A percentile compares a stretch with the other conserved stretches of the same genome.
Evolutionary conservation across 2,113 vertebrate genomes (phyloP).

Genomic region (Grus americana): DNA sequence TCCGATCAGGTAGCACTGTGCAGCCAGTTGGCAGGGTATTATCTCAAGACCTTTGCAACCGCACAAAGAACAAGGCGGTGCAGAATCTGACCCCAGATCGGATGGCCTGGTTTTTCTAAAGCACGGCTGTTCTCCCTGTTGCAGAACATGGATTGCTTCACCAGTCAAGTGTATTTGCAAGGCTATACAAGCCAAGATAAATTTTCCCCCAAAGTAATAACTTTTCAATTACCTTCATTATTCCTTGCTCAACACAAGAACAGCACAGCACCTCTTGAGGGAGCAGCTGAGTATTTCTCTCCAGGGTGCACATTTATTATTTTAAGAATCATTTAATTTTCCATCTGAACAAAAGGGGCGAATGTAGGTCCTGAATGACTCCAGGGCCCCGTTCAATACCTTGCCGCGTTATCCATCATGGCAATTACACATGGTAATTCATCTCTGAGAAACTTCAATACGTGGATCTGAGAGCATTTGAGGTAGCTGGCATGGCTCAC

Average conservation of each 20-base stretch:
- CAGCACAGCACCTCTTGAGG: conserved; percentile 51
- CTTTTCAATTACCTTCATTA: conserved; percentile 67
- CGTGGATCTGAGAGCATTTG: not conserved
- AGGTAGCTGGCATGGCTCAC: not conserved
- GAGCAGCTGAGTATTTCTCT: conserved; percentile 63
- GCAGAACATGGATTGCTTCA: not conserved
- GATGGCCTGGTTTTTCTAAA: conserved; percentile 27
- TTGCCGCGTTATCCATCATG: conserved; percentile 6
- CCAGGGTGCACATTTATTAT: conserved; percentile 67
- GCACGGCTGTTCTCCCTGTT: not conserved
- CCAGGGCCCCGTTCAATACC: conserved; percentile 40
- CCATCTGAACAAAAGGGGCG: conserved; percentile 39
- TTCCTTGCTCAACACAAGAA: conserved; percentile 44
- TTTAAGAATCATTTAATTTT: conserved; percentile 72
- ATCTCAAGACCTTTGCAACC: not conserved
- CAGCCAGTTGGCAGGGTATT: not conserved
- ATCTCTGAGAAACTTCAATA: conserved; percentile 29
- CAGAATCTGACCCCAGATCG: not conserved
- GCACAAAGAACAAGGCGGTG: not conserved
- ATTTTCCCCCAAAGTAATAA: conserved; percentile 62
- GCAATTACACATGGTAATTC: conserved; percentile 39
- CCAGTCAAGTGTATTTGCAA: not conserved
- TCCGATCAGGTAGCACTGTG: not conserved
- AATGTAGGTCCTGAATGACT: conserved; percentile 61
- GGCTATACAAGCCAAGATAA: conserved; percentile 35